Percentiles rank a stretch among this genome's conserved stretches.
phyloP scores from a whole-genome alignment of 30 jellyfish, hydroid and myxozoan genomes.

The Catostylus mosaicus region DNA sequence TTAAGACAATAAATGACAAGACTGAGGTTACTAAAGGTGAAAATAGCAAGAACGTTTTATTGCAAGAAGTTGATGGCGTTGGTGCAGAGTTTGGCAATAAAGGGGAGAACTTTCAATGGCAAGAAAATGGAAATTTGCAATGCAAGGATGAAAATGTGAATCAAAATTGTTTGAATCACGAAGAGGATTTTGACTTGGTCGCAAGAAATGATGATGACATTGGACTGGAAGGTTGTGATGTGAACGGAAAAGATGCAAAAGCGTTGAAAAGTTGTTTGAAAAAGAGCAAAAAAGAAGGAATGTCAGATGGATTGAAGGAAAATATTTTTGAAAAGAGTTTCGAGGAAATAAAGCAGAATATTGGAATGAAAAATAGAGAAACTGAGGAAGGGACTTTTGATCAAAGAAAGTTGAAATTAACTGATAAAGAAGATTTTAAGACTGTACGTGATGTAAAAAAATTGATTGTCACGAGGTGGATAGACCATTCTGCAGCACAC shows the following conservation, averaged over 20 bases:
- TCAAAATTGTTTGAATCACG: not conserved
- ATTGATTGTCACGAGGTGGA: constrained; percentile 72
- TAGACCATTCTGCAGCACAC: constrained; percentile 53
- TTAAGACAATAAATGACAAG: not conserved
- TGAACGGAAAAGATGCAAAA: not conserved
- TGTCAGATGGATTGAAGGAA: not conserved
- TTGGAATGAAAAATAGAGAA: not conserved
- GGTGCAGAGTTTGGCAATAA: not conserved
- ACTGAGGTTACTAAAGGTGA: not conserved
- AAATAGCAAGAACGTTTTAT: too few species aligned
- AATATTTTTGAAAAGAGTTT: not conserved
- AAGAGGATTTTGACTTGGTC: not conserved
- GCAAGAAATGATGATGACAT: not conserved
- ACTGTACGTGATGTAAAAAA: constrained; percentile 59
- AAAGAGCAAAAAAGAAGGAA: not conserved
- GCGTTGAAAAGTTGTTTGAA: not conserved
- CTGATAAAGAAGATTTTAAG: constrained; percentile 40
- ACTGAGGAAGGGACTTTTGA: not conserved
- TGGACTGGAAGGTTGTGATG: not conserved
- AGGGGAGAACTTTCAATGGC: not conserved
- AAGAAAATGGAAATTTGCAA: not conserved
- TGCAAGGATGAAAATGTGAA: not conserved
- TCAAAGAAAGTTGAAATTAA: not conserved
- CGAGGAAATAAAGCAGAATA: not conserved
- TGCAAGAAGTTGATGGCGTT: not conserved